Conservation (phyloP, 1,140 invertebrate species). For the Megalopta genalis region DNA sequence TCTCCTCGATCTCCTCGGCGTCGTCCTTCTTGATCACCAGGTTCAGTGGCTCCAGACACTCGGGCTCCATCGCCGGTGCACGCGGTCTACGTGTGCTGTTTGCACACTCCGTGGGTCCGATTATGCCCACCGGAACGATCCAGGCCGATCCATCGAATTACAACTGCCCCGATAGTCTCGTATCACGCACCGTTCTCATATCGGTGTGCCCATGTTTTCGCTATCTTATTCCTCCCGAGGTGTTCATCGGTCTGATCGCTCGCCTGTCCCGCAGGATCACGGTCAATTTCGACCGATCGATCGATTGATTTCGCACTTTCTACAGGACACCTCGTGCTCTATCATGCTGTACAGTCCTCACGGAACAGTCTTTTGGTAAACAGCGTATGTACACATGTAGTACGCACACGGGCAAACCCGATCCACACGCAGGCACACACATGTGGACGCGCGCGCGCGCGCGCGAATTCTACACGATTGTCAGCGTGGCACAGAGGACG, state of each 20-base stretch:
- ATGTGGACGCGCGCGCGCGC: conserved; percentile 5
- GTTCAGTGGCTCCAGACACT: conserved; percentile 78
- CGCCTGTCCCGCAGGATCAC: neutral
- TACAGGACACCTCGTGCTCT: conserved; percentile 9
- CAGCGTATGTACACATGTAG: conserved; percentile 36
- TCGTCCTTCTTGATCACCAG: conserved; percentile 78
- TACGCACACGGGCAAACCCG: too few relatives aligned
- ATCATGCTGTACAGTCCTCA: conserved; percentile 11
- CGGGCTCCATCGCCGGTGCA: conserved; percentile 77
- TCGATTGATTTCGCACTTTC: neutral
- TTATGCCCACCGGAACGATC: conserved; percentile 45
- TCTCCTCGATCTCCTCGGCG: conserved; percentile 56
- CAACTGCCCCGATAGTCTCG: neutral
- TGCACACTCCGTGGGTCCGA: conserved; percentile 34
- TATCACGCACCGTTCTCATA: neutral
- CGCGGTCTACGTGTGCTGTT: conserved; percentile 11
- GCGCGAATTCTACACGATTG: conserved; percentile 48
- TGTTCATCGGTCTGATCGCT: neutral
- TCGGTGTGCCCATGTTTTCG: too few relatives aligned
- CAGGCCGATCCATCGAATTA: conserved; percentile 58
- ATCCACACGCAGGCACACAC: neutral
- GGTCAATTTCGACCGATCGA: neutral
- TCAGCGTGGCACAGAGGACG: neutral
- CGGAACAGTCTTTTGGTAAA: conserved; percentile 35
- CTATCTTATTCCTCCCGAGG: too few relatives aligned